Base-by-base conservation (phyloP, 2,888 invertebrate genomes). In the Phyllotreta striolata region DNA sequence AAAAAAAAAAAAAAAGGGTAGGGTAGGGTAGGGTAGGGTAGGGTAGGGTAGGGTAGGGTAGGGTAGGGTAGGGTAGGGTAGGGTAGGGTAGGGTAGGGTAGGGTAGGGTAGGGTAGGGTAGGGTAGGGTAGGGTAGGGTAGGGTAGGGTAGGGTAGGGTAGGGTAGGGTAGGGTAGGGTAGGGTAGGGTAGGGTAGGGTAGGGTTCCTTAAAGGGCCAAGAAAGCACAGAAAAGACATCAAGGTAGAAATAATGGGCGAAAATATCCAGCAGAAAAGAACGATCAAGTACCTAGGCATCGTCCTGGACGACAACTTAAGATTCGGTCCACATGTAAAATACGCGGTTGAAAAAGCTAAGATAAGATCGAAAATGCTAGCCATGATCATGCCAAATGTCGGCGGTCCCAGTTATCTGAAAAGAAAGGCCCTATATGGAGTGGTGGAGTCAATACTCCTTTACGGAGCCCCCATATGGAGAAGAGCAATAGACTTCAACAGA, bases 321-420 rank as follows among this genome's bases (percentile, higher is more conserved):
- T 62, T 52, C 10, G 57, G 62, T 5, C 34, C 35, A 40, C 66
- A 66, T 12, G 10, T 63, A 5, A 12, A 13, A 24, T 39, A 55
- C 6, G 39, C 40, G 8, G 34, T 10, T 1, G 35, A 39, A 4
- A 59, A 54, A 37, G 60, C 55, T 1, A 62, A 65, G 4, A 39
- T 47, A 10, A 62, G 10, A 41, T 43, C 13, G 9, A 40, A 24
- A 0, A 52, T 55, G 1, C 39, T 68, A 2, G 10, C 8, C 1
- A 14, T 47, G 37, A 1, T 69, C 3, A 63, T 66, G 63, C 64
- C 67, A 8, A 68, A 70, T 7, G 55, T 66, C 3, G 62, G 56
- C 10, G 66, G 67, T 1, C 68, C 66, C 0, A 64, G 56, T 49
- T 44, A 39, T 9, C 3, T n/a, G 0, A 63, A 61, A 13, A 67